Base-by-base conservation (phyloP, 2,797 vertebrate genomes). In the Synaphobranchus kaupii region DNA sequence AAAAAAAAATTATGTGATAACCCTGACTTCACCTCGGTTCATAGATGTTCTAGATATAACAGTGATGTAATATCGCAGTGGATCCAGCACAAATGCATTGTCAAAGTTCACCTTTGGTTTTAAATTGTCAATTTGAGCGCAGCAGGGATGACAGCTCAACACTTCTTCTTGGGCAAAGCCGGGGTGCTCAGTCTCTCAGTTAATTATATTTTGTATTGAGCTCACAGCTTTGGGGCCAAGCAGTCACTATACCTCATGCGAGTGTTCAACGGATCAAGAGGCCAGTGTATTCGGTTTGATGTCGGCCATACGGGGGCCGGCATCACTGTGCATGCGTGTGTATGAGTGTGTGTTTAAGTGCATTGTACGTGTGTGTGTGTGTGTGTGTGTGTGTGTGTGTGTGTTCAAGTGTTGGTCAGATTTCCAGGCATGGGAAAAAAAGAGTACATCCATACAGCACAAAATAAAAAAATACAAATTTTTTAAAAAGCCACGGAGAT, bases 21-120 rank as follows among this genome's bases (percentile, higher is more conserved):
- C 86, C 88, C 86, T 86, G 86, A 88, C 89, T 50, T 86, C 84
- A 89, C 87, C 86, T 86, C 84, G 56, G 87, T 86, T 83, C 86
- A 54, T 3, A 86, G 83, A 58, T n/a, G 63, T 56, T 80, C n/a
- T 22, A 44, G 3, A 1, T 22, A 22, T 78, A 78, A 78, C 13
- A 78, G 34, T 78, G 73, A 78, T 81, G 44, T 50, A 31, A 73
- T 48, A 66, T 52, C 13, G 7, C 25, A 22, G 28, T 80, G 48
- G 10, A 83, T 71, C 13, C 66, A 54, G 81, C 68, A 73, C 50
- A 56, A 84, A 71, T 22, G 60, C 31, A n/a, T 56, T 52, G 44
- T 58, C 39, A 66, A 34, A 60, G 52, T 87, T 89, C 78, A 12
- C 84, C 83, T 31, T 71, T 82, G 85, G 85, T 83, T 89, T 86